A percentile compares a stretch with the other conserved stretches of the same genome.
phyloP scores from a whole-genome alignment of 2,113 vertebrate species.

The Glaucomys volans region DNA sequence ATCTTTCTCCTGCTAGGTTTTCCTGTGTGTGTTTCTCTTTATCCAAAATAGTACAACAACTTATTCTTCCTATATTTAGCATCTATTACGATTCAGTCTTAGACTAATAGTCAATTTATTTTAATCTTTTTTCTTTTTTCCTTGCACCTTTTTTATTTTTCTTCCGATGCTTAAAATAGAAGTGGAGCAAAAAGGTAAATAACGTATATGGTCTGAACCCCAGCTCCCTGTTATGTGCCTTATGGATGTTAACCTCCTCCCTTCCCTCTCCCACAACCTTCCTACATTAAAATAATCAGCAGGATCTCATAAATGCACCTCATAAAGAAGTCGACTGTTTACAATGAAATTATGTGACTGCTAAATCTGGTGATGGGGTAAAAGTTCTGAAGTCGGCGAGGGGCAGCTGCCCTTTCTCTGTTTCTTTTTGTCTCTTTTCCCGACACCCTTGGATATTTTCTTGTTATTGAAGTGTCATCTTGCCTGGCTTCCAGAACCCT shows the following conservation, averaged over 20 bases:
- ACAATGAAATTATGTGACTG: conserved; percentile 90
- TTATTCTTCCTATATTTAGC: conserved; percentile 95
- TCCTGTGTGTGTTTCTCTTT: conserved; percentile 91
- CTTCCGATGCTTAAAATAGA: conserved; percentile 99
- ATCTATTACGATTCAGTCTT: conserved; percentile 95
- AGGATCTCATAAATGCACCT: conserved; percentile 90
- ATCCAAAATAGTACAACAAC: conserved; percentile 91
- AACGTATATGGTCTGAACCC: conserved; percentile 96
- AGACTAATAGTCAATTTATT: conserved; percentile 98
- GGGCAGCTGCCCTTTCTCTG: conserved; percentile 82
- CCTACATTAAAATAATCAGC: conserved; percentile 91
- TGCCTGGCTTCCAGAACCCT: conserved; percentile 96
- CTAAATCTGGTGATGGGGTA: conserved; percentile 92
- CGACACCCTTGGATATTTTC: conserved; percentile 92
- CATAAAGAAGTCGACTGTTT: conserved; percentile 90
- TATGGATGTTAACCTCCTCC: conserved; percentile 96
- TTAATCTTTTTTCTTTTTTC: conserved; percentile 99
- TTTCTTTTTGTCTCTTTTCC: conserved; percentile 88
- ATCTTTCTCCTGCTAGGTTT: conserved; percentile 91
- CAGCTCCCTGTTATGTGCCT: conserved; percentile 99
- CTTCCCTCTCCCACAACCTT: conserved; percentile 89
- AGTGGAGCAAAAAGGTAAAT: conserved; percentile 99
- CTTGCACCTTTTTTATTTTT: conserved; percentile 98
- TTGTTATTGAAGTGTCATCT: conserved; percentile 93
- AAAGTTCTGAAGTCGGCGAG: conserved; percentile 88